phyloP scores from a whole-genome alignment of 2,888 invertebrate species.

The Lumbricus terrestris region DNA sequence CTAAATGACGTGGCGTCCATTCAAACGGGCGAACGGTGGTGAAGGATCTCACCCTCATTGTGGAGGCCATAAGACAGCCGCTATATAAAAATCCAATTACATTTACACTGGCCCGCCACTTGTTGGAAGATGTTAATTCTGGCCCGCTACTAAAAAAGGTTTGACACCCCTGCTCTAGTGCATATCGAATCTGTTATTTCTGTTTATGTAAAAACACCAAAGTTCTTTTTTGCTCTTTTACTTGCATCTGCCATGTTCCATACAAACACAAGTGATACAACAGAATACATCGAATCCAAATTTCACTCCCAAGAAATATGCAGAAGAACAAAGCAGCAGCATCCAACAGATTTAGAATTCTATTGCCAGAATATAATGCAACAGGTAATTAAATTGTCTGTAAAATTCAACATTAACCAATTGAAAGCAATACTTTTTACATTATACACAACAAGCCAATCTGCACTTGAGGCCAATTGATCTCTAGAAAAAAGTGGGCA shows the following conservation, averaged over 20 bases:
- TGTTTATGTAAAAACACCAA: background rate
- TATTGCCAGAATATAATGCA: no score
- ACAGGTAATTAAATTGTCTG: background rate
- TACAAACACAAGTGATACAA: background rate
- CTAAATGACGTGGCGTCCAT: no score
- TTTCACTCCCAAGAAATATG: background rate
- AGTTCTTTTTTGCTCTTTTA: background rate
- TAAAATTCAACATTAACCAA: background rate
- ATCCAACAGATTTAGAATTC: background rate
- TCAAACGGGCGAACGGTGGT: no score
- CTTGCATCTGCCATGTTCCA: background rate
- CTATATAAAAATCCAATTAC: no score
- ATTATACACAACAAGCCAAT: background rate
- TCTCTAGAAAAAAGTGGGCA: no score
- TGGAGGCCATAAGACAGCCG: no score
- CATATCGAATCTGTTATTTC: background rate
- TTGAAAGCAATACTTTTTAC: background rate
- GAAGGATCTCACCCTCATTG: no score
- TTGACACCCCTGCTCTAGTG: no score
- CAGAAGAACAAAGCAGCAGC: background rate
- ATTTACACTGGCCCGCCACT: no score
- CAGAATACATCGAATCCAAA: background rate
- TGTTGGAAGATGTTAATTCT: no score
- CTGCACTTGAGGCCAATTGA: background rate
- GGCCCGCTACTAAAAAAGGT: no score